A percentile compares a stretch with the other conserved stretches of the same genome.
Evolutionary conservation across 2,113 vertebrate genomes (phyloP).

Genomic region (Pseudorectes ferrugineus): DNA sequence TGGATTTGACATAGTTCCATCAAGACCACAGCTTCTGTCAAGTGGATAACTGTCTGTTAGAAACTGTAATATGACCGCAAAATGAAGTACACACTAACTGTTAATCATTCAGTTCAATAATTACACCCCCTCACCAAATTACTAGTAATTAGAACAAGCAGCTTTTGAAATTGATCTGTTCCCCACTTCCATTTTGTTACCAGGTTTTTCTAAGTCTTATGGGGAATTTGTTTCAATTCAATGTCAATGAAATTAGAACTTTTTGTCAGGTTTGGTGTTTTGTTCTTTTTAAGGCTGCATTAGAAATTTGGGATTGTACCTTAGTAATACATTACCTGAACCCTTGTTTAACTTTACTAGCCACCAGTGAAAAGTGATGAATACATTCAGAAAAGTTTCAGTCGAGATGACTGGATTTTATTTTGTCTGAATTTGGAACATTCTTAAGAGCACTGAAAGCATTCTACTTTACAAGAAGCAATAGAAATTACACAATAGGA

Average conservation of each 20-base stretch:
- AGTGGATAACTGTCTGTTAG: background rate
- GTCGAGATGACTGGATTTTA: background rate
- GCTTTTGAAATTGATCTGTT: background rate
- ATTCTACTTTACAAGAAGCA: background rate
- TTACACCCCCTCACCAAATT: background rate
- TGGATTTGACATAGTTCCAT: background rate
- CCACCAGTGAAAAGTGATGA: background rate
- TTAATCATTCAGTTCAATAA: background rate
- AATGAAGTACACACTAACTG: background rate
- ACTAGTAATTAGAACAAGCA: background rate
- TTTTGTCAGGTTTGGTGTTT: background rate
- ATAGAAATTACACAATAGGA: background rate
- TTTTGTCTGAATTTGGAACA: background rate
- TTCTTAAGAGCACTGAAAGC: background rate
- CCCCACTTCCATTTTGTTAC: background rate
- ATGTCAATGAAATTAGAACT: background rate
- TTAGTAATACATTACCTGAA: background rate
- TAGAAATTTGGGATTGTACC: background rate
- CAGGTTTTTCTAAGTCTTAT: rapidly evolving
- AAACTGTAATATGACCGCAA: background rate
- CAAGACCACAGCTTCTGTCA: background rate
- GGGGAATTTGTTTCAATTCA: background rate
- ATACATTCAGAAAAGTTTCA: background rate
- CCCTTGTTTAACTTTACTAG: background rate
- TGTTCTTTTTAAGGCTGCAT: background rate